A percentile compares a stretch with the other conserved stretches of the same genome.
Evolutionary conservation across 2,797 vertebrate genomes (phyloP).

Genomic region (Euphonia xanthogaster): DNA sequence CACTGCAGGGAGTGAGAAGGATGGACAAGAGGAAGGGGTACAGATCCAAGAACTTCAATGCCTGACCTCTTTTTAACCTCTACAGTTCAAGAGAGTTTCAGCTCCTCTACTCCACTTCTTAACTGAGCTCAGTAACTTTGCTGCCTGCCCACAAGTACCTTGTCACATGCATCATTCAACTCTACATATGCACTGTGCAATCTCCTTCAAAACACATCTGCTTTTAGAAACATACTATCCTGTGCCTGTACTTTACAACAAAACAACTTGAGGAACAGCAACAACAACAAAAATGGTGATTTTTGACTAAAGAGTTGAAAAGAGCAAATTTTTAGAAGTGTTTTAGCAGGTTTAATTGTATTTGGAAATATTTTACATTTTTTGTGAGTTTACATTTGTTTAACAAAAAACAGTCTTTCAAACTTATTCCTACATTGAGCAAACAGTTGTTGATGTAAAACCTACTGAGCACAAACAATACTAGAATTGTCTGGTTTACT

Average conservation of each 20-base stretch:
- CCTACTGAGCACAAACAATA: not conserved
- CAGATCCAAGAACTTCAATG: not conserved
- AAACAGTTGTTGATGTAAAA: not conserved
- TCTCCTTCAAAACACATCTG: not conserved
- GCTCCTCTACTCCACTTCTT: not conserved
- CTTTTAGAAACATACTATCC: not conserved
- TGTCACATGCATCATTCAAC: not conserved
- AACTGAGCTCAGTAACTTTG: not conserved
- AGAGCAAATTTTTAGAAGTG: fast-evolving
- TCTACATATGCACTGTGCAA: fast-evolving
- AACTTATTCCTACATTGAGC: not conserved
- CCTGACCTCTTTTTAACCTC: not conserved
- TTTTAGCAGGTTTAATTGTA: not conserved
- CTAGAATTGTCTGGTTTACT: not conserved
- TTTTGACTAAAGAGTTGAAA: not conserved
- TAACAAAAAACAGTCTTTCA: not conserved
- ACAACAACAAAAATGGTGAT: not conserved
- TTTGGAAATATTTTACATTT: not conserved
- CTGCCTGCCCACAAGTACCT: not conserved
- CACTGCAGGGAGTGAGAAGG: not conserved
- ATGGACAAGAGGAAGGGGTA: not conserved
- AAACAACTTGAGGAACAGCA: not conserved
- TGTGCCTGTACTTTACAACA: not conserved
- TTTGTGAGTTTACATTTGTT: not conserved
- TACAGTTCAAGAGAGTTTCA: not conserved